Percentiles rank a stretch among this genome's conserved stretches.
These are phyloP conservation scores for Aplocera efformata DNA, from an alignment of 2,888 invertebrate species.

Conservation along the genomic window DNA sequence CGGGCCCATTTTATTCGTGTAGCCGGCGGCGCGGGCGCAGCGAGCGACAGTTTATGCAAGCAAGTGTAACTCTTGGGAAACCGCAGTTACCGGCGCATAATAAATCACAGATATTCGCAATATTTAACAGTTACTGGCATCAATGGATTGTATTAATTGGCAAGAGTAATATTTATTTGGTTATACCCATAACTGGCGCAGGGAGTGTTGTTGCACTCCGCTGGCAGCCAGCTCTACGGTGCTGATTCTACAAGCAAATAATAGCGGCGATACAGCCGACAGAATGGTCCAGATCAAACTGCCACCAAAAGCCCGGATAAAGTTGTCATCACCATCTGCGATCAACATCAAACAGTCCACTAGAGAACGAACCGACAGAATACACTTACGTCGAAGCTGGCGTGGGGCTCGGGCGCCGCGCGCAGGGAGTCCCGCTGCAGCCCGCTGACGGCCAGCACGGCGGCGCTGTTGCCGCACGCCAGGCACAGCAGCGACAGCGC, in stretches of 20 bases:
- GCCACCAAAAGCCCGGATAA: too few relatives aligned
- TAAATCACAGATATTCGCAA: conserved; percentile 18
- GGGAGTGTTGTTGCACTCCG: too few relatives aligned
- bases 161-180: neutral
- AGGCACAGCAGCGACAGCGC: conserved; percentile 82
- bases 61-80: conserved; percentile 18
- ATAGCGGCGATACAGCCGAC: too few relatives aligned
- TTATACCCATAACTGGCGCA: conserved; percentile 1
- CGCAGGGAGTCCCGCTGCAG: conserved; percentile 81
- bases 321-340: too few relatives aligned
- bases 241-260: too few relatives aligned
- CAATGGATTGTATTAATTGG: conserved; percentile 2
- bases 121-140: conserved; percentile 9
- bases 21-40: neutral
- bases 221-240: too few relatives aligned
- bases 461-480: conserved; percentile 81
- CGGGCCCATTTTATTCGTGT: too few relatives aligned
- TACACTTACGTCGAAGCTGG: conserved; percentile 54
- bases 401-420: conserved; percentile 37
- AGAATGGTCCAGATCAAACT: too few relatives aligned
- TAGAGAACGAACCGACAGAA: neutral
- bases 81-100: conserved; percentile 27
- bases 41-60: conserved; percentile 9
- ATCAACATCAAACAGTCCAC: too few relatives aligned
- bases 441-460: conserved; percentile 81